A percentile compares a stretch with the other conserved stretches of the same genome.
These are phyloP conservation scores for Colossoma macropomum DNA, from an alignment of 2,113 vertebrate species.

Conservation along the genomic window DNA sequence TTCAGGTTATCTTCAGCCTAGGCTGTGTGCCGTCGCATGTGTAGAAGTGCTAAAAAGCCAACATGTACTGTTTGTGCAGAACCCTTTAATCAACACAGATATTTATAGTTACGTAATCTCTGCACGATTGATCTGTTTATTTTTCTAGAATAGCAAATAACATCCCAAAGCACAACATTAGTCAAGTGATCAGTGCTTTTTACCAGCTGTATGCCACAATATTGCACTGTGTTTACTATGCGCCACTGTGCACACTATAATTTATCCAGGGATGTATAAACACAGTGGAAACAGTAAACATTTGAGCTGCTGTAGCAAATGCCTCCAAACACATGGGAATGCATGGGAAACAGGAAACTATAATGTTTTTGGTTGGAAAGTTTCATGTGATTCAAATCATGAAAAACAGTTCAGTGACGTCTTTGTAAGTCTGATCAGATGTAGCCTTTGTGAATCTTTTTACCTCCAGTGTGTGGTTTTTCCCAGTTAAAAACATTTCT, in stretches of 20 bases:
- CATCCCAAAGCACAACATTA: background rate
- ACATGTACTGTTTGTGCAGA: background rate
- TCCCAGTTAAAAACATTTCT: background rate
- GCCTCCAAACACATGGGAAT: background rate
- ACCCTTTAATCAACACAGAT: background rate
- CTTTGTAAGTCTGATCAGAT: background rate
- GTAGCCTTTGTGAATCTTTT: background rate
- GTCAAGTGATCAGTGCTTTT: background rate
- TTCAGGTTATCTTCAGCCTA: too few relatives aligned
- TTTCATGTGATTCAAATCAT: background rate
- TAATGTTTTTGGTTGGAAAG: background rate
- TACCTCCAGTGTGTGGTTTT: background rate
- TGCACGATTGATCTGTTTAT: background rate
- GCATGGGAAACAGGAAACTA: conserved; percentile 1
- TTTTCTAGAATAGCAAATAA: background rate
- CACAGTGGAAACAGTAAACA: background rate
- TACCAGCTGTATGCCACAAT: background rate
- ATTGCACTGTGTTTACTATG: background rate
- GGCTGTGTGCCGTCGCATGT: background rate
- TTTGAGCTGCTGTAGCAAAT: background rate
- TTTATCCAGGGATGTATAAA: background rate
- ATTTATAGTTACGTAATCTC: background rate
- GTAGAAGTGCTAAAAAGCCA: background rate
- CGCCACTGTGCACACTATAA: background rate
- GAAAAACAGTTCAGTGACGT: too few relatives aligned